Base-by-base conservation (phyloP, 2,888 invertebrate genomes). In the Cartodere bifasciata region DNA sequence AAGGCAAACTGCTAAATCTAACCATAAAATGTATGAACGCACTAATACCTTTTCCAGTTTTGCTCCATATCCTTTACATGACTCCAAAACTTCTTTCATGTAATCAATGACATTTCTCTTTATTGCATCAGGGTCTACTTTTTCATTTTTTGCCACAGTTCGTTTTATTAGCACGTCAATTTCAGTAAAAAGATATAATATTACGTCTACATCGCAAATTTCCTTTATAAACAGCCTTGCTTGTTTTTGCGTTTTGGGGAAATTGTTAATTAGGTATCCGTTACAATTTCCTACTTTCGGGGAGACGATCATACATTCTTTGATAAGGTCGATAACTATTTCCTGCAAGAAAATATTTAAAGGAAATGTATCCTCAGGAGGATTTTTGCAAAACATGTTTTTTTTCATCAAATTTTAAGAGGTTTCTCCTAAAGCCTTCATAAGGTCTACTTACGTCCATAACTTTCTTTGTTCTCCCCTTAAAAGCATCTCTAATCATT, bases 191-290 rank as follows among this genome's bases (percentile, higher is more conserved):
- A 56, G 41, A 31, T 52, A 50, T 23, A 55, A 42, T n/a, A 54
- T 43, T 12, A 50, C 48, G 29, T 50, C 48, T 2, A 55, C 52
- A 14, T 49, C 42, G n/a, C 38, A 44, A 26, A 58, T 47, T 43
- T 56, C 58, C 25, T 50, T 49, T 5, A 50, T 43, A 31, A 58
- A 58, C 32, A 52, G 32, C 13, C 39, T 34, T 2, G 55, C 55
- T 41, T 57, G 55, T 30, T 48, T 62, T 7, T 58, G 58, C 32
- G 63, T 70, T 49, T 60, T 64, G 5, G 72, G 72, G 51, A 72
- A 72, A 9, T 68, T 68, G 6, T 68, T 67, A 23, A 71, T 50
- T 11, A 71, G 61, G 45, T 64, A 71, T 1, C 70, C 70, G 22
- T 60, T 63, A 14, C 11, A 10, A 7, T 15, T 3, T 1, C 64